phyloP scores from a whole-genome alignment of 2,113 vertebrate genomes.

The Panthera leo region DNA sequence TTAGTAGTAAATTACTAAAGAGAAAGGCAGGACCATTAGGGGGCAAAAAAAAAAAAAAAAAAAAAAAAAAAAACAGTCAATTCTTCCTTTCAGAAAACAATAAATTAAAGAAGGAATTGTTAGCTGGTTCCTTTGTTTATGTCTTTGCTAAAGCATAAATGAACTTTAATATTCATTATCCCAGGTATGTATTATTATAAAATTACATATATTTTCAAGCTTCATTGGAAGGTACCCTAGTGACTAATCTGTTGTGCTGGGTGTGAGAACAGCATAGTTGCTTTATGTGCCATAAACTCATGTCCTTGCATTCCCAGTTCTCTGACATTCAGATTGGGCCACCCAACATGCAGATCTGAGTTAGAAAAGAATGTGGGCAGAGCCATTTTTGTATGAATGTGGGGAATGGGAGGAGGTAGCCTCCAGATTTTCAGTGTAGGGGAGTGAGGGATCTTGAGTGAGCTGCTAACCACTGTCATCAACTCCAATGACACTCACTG shows the following conservation, averaged over 20 bases:
- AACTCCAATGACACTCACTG: background rate
- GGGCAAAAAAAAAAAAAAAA: background rate
- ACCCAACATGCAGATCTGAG: background rate
- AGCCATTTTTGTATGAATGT: background rate
- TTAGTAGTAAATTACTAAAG: conserved; percentile 78
- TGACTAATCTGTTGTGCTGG: background rate
- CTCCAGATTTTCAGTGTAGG: background rate
- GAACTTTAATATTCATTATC: conserved; percentile 65
- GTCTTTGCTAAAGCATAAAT: conserved; percentile 68
- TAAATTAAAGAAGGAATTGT: conserved; percentile 76
- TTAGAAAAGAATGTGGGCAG: background rate
- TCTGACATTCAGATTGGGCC: background rate
- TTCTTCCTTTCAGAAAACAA: conserved; percentile 73
- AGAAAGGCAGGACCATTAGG: conserved; percentile 64
- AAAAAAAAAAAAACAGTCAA: background rate
- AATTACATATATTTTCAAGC: background rate
- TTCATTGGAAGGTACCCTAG: background rate
- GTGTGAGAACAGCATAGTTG: background rate
- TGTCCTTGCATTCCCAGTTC: background rate
- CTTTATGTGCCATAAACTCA: background rate
- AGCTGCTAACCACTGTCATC: background rate
- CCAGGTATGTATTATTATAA: conserved; percentile 9
- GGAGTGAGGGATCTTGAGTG: background rate
- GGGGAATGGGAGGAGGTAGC: background rate
- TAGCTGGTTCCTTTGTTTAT: conserved; percentile 60